Evolutionary conservation across 2,888 invertebrate genomes (phyloP), one percentile per base, ranked within the genome.

Genomic region (Tetrapedia diversipes): DNA sequence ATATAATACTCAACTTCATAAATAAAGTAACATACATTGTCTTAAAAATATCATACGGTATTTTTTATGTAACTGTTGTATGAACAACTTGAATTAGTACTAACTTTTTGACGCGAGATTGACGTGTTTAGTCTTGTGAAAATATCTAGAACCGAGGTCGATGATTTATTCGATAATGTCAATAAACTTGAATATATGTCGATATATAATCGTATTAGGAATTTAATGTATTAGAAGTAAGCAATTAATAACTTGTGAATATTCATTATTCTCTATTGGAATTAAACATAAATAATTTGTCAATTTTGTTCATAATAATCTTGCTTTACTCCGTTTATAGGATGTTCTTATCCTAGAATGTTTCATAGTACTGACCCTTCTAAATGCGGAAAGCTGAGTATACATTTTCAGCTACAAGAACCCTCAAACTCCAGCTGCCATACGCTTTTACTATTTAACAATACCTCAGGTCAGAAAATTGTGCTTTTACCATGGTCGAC

Each of bases 381-480:
- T n/a, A 10, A 65, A 11, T n/a, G 32, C 51, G 63, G 27, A 63
- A 47, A 34, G 37, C 39, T 14, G 14, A 24, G 45, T 27, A 57
- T 32, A 72, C 32, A 41, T 49, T 41, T 19, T 27, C 34, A 54
- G 29, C 32, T 37, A 37, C 34, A 47, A 60, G 39, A 27, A 37
- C 29, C 16, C 39, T 47, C 1, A n/a, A 22, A 49, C 49, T 24
- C 49, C 75, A 80, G 80, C 75, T 80, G 80, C 57, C 32, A 7
- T 19, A 32, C 14, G 59, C 32, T 76, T 67, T 61, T 45, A 47
- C 37, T 16, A 8, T 63, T 64, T 16, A 69, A 80, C 69, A 73
- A 80, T 72, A 59, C 47, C 54, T 45, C 69, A 68, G 75, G 68
- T 71, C 68, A 61, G 59, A 64, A 39, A 53, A 70, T 61, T 65